Percentiles rank a stretch among this genome's conserved stretches.
These are phyloP conservation scores for Drosophila austrosaltans DNA, from an alignment of 2,888 invertebrate species.

Conservation along the genomic window DNA sequence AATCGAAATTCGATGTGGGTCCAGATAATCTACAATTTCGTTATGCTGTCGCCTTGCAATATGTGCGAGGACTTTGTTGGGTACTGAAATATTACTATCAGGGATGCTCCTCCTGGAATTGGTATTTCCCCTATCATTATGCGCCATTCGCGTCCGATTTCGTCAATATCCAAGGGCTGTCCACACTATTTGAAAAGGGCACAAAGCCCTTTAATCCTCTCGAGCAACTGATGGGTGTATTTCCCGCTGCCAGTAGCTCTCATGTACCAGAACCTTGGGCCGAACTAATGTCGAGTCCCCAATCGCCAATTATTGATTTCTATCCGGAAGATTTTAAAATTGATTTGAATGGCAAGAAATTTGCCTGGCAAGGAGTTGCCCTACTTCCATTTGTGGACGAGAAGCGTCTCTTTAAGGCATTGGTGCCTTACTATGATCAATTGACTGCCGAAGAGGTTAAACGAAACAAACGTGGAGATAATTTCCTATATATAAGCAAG, in stretches of 20 bases:
- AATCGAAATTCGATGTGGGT: constrained; percentile 94
- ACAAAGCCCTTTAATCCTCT: constrained; percentile 98
- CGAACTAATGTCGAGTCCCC: constrained; percentile 94
- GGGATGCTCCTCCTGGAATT: constrained; percentile 99
- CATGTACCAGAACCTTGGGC: constrained; percentile 98
- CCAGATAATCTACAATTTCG: constrained; percentile 92
- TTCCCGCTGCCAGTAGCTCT: constrained; percentile 97
- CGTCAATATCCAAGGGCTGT: constrained; percentile 93
- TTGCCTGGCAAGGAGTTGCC: constrained; percentile 99
- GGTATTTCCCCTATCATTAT: constrained; percentile 99
- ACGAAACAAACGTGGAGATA: constrained; percentile 94
- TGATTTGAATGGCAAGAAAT: constrained; percentile 99
- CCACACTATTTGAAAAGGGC: constrained; percentile 93
- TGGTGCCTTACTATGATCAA: constrained; percentile 90
- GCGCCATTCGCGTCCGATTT: constrained; percentile 99
- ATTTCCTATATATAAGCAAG: constrained; percentile 93
- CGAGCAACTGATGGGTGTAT: constrained; percentile 99
- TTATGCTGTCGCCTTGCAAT: constrained; percentile 95
- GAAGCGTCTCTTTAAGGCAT: constrained; percentile 91
- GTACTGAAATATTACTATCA: constrained; percentile 99
- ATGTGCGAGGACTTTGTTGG: constrained; percentile 98
- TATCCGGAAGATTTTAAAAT: constrained; percentile 99
- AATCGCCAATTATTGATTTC: constrained; percentile 98
- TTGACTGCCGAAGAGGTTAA: constrained; percentile 93
- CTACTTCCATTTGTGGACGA: constrained; percentile 99